Conservation (phyloP, 2,797 vertebrate genomes). For the Channa striata region DNA sequence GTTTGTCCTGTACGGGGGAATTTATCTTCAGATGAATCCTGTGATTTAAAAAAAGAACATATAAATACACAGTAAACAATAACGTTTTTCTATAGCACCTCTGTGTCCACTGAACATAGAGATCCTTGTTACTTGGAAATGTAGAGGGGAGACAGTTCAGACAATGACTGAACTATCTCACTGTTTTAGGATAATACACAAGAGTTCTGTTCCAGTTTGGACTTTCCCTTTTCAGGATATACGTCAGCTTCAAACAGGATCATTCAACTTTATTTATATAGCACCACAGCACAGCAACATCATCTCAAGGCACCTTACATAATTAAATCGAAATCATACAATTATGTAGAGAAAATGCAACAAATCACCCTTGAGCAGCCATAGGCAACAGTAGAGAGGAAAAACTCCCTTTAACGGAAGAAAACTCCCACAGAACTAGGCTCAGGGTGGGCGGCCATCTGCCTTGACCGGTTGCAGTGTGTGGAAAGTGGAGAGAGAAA, state of each 20-base stretch:
- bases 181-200: constrained; percentile 59
- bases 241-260: constrained; percentile 26
- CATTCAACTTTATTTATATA: too few species aligned
- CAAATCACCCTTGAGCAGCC: too few species aligned
- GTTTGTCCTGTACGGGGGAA: background rate
- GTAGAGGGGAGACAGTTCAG: constrained; percentile 20
- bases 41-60: background rate
- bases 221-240: constrained; percentile 42
- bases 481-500: too few species aligned
- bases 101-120: constrained; percentile 28
- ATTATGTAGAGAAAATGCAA: too few species aligned
- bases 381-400: too few species aligned
- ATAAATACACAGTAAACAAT: constrained; percentile 11
- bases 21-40: constrained; percentile 20
- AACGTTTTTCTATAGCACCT: constrained; percentile 8
- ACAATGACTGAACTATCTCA: constrained; percentile 42
- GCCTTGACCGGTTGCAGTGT: too few species aligned
- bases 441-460: too few species aligned
- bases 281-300: too few species aligned
- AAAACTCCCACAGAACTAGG: too few species aligned
- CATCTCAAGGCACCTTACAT: too few species aligned
- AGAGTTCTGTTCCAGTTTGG: constrained; percentile 35
- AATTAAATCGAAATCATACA: too few species aligned
- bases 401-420: too few species aligned
- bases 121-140: constrained; percentile 42